Evolutionary conservation across 23 tunicate species (phyloP).

Genomic region (Clavelina lepadiformis): DNA sequence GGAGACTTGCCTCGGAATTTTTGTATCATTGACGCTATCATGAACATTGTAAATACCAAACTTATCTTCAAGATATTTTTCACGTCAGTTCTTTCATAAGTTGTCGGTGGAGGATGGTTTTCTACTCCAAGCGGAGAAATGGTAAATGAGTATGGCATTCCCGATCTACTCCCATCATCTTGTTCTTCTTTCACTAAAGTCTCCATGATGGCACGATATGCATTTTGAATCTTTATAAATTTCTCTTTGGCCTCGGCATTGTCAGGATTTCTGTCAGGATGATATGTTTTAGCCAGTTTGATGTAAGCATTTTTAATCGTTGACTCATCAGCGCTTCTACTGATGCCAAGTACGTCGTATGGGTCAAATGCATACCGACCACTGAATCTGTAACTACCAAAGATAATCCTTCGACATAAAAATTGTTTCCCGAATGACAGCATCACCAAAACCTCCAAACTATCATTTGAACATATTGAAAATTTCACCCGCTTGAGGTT

Average conservation of each 20-base stretch:
- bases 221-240: constrained; percentile 46
- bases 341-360: constrained; percentile 34
- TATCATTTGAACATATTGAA: too few relatives aligned
- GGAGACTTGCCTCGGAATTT: too few relatives aligned
- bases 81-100: too few relatives aligned
- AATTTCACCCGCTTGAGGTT: too few relatives aligned
- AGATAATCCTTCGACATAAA: too few relatives aligned
- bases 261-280: constrained; percentile 64
- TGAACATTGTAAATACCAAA: too few relatives aligned
- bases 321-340: constrained; percentile 24
- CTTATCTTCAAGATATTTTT: too few relatives aligned
- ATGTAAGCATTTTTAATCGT: constrained; percentile 49
- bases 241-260: constrained; percentile 39
- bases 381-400: too few relatives aligned
- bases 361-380: constrained; percentile 71
- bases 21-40: too few relatives aligned
- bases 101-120: constrained; percentile 17
- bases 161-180: too few relatives aligned
- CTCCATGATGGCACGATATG: constrained; percentile 54
- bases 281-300: constrained; percentile 40
- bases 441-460: too few relatives aligned
- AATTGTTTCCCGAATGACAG: too few relatives aligned
- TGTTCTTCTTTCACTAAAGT: neutral
- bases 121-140: constrained; percentile 18
- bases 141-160: constrained; percentile 8